Percentiles rank a stretch among this genome's conserved stretches.
These are phyloP conservation scores for Gerris lacustris DNA, from an alignment of 2,888 invertebrate species.

Conservation along the genomic window DNA sequence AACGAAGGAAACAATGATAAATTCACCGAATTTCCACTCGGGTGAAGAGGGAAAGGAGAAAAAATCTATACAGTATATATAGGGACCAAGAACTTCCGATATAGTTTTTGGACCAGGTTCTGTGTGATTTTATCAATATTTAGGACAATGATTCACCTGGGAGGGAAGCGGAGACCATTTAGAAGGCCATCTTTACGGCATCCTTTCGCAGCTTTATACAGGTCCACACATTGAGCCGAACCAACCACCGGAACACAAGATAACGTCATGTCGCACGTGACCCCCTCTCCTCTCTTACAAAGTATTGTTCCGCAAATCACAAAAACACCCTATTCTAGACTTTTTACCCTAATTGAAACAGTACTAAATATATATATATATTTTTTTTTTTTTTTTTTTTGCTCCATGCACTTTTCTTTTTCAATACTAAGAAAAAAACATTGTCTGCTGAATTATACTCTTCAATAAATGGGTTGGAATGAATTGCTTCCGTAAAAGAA, in stretches of 20 bases:
- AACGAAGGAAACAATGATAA: no score
- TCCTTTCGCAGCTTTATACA: background rate
- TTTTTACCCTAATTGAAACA: background rate
- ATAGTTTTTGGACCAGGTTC: background rate
- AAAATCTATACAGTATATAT: background rate
- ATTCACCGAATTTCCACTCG: background rate
- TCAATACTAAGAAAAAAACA: no score
- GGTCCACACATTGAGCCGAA: background rate
- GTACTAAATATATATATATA: no score
- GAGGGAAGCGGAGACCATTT: background rate
- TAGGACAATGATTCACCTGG: conserved; percentile 1
- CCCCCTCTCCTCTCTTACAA: background rate
- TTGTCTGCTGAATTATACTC: no score
- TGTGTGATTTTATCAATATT: background rate
- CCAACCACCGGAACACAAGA: conserved; percentile 3
- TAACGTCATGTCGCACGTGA: background rate
- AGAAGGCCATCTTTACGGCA: background rate
- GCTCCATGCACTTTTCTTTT: no score
- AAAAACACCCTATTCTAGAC: background rate
- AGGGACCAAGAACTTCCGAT: background rate
- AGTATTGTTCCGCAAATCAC: background rate
- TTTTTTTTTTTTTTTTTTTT: no score
- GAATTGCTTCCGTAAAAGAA: no score
- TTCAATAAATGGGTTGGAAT: no score
- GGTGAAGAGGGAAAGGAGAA: background rate